Evolutionary conservation across 2,888 invertebrate species (phyloP).

Genomic region (Acleris laterana): DNA sequence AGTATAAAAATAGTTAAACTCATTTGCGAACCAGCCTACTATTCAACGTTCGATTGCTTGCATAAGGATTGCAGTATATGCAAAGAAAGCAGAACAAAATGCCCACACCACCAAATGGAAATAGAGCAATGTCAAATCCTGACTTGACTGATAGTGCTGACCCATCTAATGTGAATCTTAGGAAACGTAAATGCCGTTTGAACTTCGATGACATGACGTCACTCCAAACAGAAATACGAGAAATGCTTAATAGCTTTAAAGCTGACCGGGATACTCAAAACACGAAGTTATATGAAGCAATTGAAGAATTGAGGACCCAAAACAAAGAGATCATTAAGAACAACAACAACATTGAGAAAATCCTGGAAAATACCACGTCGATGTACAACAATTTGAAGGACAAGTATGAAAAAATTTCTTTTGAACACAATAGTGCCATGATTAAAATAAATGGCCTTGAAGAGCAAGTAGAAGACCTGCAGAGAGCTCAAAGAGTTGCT

Average conservation of each 20-base stretch:
- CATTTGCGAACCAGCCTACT: no score
- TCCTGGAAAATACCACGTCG: not conserved
- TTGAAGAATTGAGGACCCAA: not conserved
- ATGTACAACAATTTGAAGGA: not conserved
- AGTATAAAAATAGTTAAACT: no score
- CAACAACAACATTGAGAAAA: conserved; percentile 4
- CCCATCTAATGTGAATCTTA: no score
- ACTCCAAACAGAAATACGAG: not conserved
- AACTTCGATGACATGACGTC: not conserved
- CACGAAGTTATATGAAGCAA: not conserved
- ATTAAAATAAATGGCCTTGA: not conserved
- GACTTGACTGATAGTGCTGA: no score
- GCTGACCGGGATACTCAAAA: not conserved
- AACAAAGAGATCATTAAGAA: not conserved
- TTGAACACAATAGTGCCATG: not conserved
- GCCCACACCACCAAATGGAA: no score
- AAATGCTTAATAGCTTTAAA: conserved; percentile 5
- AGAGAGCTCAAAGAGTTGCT: not conserved
- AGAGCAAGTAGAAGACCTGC: not conserved
- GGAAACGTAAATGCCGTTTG: no score
- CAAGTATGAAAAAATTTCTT: no score
- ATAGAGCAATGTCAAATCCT: no score
- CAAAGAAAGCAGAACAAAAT: no score
- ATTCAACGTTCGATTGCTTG: no score
- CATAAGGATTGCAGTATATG: no score